phyloP scores from a whole-genome alignment of 2,797 vertebrate species.

The Netta rufina region DNA sequence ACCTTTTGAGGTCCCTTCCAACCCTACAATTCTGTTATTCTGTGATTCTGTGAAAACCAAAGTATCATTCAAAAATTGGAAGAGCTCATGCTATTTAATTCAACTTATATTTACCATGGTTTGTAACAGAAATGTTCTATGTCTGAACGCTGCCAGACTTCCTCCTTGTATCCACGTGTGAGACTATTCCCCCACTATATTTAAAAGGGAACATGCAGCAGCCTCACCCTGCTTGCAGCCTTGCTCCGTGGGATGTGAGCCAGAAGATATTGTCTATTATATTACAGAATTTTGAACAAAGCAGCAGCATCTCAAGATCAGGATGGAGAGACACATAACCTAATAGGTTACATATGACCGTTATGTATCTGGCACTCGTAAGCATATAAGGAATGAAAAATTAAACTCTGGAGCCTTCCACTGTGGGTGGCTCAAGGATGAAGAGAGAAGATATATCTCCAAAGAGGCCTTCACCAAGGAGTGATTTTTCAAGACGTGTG shows the following conservation, averaged over 20 bases:
- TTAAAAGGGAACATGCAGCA: neutral
- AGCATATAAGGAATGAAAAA: neutral
- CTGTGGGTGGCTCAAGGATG: neutral
- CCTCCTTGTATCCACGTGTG: neutral
- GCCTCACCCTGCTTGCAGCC: neutral
- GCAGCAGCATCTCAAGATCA: neutral
- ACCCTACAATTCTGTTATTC: no score
- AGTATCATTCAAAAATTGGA: neutral
- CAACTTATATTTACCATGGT: neutral
- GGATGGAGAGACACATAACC: neutral
- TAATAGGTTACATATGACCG: neutral
- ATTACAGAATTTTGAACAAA: neutral
- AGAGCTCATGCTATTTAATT: neutral
- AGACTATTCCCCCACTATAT: neutral
- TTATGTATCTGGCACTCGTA: neutral
- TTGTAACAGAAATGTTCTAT: neutral
- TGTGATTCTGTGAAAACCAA: neutral
- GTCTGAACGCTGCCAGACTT: rapidly evolving
- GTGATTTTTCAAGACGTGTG: neutral
- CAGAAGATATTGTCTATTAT: neutral
- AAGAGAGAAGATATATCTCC: neutral
- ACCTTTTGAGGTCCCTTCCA: no score
- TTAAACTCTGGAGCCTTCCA: neutral
- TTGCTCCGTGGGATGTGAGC: neutral
- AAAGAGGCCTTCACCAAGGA: neutral